Evolutionary conservation across 2,797 vertebrate genomes (phyloP), one percentile per base, ranked within the genome.

Genomic region (Rhinophrynus dorsalis): DNA sequence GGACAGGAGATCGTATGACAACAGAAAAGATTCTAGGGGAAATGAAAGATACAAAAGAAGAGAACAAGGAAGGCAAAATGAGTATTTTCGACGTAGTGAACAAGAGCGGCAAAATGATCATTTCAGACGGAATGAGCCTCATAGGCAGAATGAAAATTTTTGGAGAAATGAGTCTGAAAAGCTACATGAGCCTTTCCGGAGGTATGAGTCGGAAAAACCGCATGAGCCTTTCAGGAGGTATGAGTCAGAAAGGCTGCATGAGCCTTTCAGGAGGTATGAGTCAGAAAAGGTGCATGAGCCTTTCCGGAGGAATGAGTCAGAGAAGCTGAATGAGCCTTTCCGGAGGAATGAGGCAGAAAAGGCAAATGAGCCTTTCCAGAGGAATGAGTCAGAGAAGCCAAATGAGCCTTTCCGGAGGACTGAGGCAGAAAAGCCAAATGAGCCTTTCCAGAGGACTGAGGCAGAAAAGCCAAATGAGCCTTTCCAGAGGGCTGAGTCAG

Each of bases 11-110:
- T 50, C 78, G 48, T 83, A 82, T 55, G 92, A 95, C 1, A 87
- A 77, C 48, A 95, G 95, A 95, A 87, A 87, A 74, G 88, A 89
- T 45, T 87, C 87, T 6, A 87, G 89, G 75, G 85, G 89, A 58
- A 86, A 81, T 52, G 87, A 91, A 48, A 88, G 92, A 13, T 89
- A 90, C 24, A 89, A 90, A 76, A 89, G 90, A 82, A 88, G 68
- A 75, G 89, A 91, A 69, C 70, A 76, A 26, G 91, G 92, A 18
- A 72, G 32, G 20, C 15, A 6, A 6, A 44, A 44, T 18, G 40
- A 44, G 2, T 18, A 20, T 20, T 10, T 20, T 6, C 40, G 40
- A 7, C 15, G 40, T 4, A 44, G 20, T 44, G 40, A 44, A 9
- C 40, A 44, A 2, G 18, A 44, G 8, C 18, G 12, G 40, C 20